Conservation (phyloP, 2,797 vertebrate species). For the Calcarius lapponicus region DNA sequence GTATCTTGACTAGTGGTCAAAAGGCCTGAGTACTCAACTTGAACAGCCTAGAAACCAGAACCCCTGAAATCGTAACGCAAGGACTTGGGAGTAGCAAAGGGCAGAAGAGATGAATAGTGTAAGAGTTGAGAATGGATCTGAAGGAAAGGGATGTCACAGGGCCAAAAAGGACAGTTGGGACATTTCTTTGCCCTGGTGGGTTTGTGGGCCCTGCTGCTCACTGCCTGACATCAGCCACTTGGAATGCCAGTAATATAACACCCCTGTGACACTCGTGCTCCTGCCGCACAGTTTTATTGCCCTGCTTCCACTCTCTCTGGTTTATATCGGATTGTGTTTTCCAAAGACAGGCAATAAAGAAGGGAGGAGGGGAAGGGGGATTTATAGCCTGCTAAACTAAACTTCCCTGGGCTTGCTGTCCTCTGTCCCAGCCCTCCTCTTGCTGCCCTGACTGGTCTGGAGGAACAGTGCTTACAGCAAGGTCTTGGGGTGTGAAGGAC, state of each 20-base stretch:
- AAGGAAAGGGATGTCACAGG: constrained; percentile 38
- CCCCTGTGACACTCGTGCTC: constrained; percentile 46
- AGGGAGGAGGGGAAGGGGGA: constrained; percentile 52
- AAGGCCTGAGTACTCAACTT: not conserved
- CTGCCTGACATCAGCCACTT: constrained; percentile 32
- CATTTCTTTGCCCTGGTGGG: not conserved
- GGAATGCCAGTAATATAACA: constrained; percentile 64
- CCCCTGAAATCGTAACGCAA: not conserved
- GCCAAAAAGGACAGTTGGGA: not conserved
- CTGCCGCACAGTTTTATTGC: constrained; percentile 65
- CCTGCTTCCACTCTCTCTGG: constrained; percentile 62
- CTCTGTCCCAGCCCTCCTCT: constrained; percentile 38
- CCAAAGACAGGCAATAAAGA: constrained; percentile 70
- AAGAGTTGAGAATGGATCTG: not conserved
- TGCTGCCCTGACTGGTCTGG: not conserved
- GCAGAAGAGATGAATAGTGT: not conserved
- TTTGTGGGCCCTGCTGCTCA: constrained; percentile 2
- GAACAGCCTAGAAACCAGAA: constrained; percentile 51
- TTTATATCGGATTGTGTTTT: constrained; percentile 71
- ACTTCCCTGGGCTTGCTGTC: constrained; percentile 64
- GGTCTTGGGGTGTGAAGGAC: constrained; percentile 23
- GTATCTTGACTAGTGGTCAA: not conserved
- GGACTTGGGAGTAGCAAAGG: constrained; percentile 25
- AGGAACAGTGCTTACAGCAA: constrained; percentile 3
- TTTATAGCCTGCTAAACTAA: constrained; percentile 70